phyloP scores from a whole-genome alignment of 2,888 invertebrate genomes.

The Volucella bombylans region DNA sequence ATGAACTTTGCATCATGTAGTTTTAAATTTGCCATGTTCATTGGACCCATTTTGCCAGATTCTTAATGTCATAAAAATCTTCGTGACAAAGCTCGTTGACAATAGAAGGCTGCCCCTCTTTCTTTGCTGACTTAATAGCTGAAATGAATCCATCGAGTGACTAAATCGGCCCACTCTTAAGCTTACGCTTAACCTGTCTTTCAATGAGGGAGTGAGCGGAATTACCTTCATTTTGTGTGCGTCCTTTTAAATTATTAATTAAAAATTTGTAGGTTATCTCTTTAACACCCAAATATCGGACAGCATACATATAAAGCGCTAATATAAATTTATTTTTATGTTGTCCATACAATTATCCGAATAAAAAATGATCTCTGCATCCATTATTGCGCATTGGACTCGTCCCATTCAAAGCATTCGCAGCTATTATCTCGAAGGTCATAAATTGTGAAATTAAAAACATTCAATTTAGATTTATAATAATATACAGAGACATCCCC shows the following conservation, averaged over 20 bases:
- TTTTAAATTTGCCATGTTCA: constrained; percentile 19
- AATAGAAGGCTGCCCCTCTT: constrained; percentile 17
- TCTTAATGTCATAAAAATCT: constrained; percentile 12
- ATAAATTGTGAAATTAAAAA: constrained; percentile 60
- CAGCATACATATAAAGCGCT: too few relatives aligned
- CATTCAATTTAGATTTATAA: constrained; percentile 65
- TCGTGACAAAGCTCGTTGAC: constrained; percentile 17
- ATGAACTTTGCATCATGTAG: background rate
- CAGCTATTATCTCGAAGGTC: constrained; percentile 27
- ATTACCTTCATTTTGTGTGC: too few relatives aligned
- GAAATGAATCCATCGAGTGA: too few relatives aligned
- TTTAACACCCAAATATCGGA: too few relatives aligned
- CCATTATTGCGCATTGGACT: background rate
- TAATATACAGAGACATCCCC: constrained; percentile 45
- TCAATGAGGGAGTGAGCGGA: too few relatives aligned
- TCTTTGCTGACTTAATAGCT: constrained; percentile 4
- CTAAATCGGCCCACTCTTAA: background rate
- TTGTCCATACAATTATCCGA: too few relatives aligned
- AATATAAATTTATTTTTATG: too few relatives aligned
- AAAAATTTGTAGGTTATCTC: too few relatives aligned
- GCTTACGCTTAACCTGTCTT: background rate
- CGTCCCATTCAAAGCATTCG: too few relatives aligned
- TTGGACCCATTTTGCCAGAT: constrained; percentile 16
- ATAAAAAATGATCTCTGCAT: constrained; percentile 9
- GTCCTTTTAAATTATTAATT: too few relatives aligned